Base-by-base conservation (phyloP, 2,113 vertebrate species). In the Petrocephalus microphthalmus region DNA sequence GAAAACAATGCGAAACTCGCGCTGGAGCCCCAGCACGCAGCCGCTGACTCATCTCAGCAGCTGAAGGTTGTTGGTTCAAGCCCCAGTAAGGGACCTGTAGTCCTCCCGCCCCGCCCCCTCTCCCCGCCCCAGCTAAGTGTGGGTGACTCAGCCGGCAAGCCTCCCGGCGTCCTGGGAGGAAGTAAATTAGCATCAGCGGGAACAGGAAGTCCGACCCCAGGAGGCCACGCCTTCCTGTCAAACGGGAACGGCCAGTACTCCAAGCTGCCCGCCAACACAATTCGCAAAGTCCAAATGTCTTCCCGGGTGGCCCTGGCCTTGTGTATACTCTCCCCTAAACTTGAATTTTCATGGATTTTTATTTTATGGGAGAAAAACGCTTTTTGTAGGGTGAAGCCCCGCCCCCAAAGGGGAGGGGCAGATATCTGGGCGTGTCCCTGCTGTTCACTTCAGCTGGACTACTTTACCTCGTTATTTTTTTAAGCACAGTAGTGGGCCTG, bases 111-210 rank as follows among this genome's bases (percentile, higher is more conserved):
- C 29, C 8, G 3, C 25, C 33, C 10, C 5, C 74, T 2, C 37
- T 6, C 22, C 13, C 47, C 64, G 57, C 10, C 25, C 29, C 51
- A 37, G 51, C 25, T 33, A 54, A 54, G 51, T 54, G 83, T 29
- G 22, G 83, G n/a, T 85, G 83, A 85, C 84, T 54, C 84, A 85
- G 84, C 71, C 53, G 51, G 29, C 25, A 15, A 81, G 56, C 13
- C 51, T 81, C 87, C 51, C 29, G 87, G 67, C 87, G 7, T 83
- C 20, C 45, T 49, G 19, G 45, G 81, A 13, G 19, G 81, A 45
- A 19, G 29, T 88, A 81, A 88, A 81, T 81, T 82, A 88, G 51
- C 37, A 42, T 53, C 49, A 33, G 45, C 49, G 15, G 67, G 25
- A 56, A 81, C 67, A 57, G 71, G 29, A 71, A 82, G 52, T 10